Conservation (phyloP, 2,797 vertebrate species). For the Enoplosus armatus region DNA sequence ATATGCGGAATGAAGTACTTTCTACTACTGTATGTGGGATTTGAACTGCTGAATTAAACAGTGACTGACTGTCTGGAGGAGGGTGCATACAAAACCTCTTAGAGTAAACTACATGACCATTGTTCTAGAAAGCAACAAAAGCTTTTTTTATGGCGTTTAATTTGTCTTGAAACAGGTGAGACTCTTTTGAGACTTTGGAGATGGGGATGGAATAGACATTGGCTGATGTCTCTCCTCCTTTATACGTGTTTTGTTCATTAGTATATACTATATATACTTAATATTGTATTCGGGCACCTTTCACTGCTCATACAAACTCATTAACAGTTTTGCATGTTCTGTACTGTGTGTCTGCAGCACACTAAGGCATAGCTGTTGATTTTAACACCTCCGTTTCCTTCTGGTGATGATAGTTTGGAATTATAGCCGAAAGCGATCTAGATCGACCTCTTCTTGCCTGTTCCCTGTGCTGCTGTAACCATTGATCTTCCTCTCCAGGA, state of each 20-base stretch:
- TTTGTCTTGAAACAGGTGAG: too few species aligned
- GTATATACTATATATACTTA: not conserved
- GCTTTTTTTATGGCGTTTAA: too few species aligned
- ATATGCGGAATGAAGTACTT: not conserved
- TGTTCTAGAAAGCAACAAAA: too few species aligned
- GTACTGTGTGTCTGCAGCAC: not conserved
- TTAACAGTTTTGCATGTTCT: not conserved
- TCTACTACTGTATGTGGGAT: not conserved
- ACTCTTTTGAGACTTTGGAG: too few species aligned
- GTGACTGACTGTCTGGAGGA: not conserved
- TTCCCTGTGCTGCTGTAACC: slow-evolving; percentile 37
- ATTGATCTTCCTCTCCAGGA: slow-evolving; percentile 37
- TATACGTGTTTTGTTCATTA: not conserved
- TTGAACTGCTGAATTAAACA: not conserved
- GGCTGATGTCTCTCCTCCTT: too few species aligned
- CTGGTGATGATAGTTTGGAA: slow-evolving; percentile 40
- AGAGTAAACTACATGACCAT: not conserved
- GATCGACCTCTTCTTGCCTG: slow-evolving; percentile 12
- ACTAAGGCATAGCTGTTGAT: slow-evolving; percentile 17
- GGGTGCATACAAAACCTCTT: not conserved
- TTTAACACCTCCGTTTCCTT: slow-evolving; percentile 11
- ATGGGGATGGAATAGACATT: too few species aligned
- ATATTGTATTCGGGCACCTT: slow-evolving; percentile 2
- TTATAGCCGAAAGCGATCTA: slow-evolving; percentile 32
- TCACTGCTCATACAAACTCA: not conserved